These are phyloP conservation scores for Neodontobutis hainanensis DNA, from an alignment of 2,113 vertebrate species.

Conservation along the genomic window DNA sequence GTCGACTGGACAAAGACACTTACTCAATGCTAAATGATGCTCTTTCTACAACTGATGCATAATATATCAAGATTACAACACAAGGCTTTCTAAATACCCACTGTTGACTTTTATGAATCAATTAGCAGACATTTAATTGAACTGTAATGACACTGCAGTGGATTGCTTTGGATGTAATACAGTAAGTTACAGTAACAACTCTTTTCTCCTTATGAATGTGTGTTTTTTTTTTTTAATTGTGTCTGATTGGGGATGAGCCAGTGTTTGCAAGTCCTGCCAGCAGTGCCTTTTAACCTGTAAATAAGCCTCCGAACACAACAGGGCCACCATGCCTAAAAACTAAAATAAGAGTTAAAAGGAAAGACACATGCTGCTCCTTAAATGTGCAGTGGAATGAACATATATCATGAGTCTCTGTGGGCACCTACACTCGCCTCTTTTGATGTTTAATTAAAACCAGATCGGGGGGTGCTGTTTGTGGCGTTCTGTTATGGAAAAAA, in stretches of 20 bases:
- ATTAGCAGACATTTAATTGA: not conserved
- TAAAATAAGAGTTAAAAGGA: slow-evolving; percentile 4
- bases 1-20: not conserved
- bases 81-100: not conserved
- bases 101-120: not conserved
- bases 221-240: no score
- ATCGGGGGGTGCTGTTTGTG: slow-evolving; percentile 22
- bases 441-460: slow-evolving; percentile 82
- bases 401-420: slow-evolving; percentile 60
- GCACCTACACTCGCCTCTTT: slow-evolving; percentile 59
- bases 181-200: not conserved
- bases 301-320: not conserved
- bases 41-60: not conserved
- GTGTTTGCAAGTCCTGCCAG: slow-evolving; percentile 8
- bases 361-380: slow-evolving; percentile 25
- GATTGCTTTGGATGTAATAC: not conserved
- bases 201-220: not conserved
- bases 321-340: not conserved
- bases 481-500: slow-evolving; percentile 64
- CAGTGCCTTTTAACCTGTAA: slow-evolving; percentile 8
- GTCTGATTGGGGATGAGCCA: not conserved
- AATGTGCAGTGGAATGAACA: slow-evolving; percentile 33
- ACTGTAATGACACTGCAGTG: not conserved
- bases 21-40: not conserved
- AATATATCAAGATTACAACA: not conserved